Base-by-base conservation (phyloP, 2,888 invertebrate genomes). In the Polymixis lichenea region DNA sequence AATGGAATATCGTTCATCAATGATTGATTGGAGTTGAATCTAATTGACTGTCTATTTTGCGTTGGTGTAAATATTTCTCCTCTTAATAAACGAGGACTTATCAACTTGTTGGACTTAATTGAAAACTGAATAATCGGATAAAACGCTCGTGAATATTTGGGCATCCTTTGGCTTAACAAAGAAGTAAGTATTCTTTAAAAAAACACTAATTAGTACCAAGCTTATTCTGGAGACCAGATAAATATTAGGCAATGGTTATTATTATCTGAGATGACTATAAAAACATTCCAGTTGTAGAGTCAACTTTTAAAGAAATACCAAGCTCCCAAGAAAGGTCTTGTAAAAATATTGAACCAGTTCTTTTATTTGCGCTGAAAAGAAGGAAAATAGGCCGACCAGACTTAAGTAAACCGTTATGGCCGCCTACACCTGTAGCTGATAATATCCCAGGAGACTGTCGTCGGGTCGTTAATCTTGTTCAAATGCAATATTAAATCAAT, bases 401-500 rank as follows among this genome's bases (percentile, higher is more conserved):
- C 62, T 66, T 61, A 56, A 70, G 32, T 56, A 64, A 77, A 82
- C 77, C 53, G 66, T 72, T 74, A 80, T 69, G 38, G 60, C 69
- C 79, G 71, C 76, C 79, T 77, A 79, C 76, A 78, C 78, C 80
- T 82, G 78, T 77, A 70, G 46, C 60, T 84, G 62, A 8, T 80
- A 58, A 79, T 73, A 76, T 77, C 75, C 70, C 75, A n/a, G 66
- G 75, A 82, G 73, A 82, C 66, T 72, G 73, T 71, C 71, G 60
- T 61, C 55, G 69, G 65, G 67, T 77, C 65, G 77, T 82, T 76
- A 67, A 83, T 83, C 81, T 83, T 72, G 73, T 75, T 46, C 28
- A 58, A 84, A 46, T 75, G 65, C 74, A 79, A 75, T 82, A 79
- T 76, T 79, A 72, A 82, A 69, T 68, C 74, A 53, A 83, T 70